phyloP scores from a whole-genome alignment of 2,797 vertebrate species.

The Siniperca undulata region DNA sequence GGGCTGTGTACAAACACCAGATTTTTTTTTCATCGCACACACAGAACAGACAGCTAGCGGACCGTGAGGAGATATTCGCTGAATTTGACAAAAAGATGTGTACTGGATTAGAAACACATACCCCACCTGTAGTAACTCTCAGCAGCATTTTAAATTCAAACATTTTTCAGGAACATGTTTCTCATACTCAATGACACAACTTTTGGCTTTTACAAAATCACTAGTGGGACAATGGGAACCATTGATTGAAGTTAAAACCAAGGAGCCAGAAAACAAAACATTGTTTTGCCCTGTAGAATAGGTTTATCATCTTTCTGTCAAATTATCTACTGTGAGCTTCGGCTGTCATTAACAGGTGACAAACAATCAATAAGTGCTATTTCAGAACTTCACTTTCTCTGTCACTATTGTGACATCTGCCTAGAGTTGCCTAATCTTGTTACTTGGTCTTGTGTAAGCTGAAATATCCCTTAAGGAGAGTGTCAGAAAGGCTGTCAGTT shows the following conservation, averaged over 20 bases:
- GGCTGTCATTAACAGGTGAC: conserved; percentile 47
- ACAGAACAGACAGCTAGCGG: too few relatives aligned
- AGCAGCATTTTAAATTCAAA: conserved; percentile 26
- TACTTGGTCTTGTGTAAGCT: conserved; percentile 24
- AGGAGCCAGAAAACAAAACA: not conserved
- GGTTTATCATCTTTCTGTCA: conserved; percentile 19
- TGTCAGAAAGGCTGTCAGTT: conserved; percentile 35
- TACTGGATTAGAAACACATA: too few relatives aligned
- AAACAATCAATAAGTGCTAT: conserved; percentile 53
- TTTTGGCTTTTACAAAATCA: conserved; percentile 4
- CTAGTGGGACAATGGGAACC: not conserved
- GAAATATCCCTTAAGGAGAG: conserved; percentile 20
- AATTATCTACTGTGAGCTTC: conserved; percentile 30
- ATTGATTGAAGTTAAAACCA: not conserved
- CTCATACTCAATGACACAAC: not conserved
- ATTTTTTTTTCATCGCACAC: too few relatives aligned
- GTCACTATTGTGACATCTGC: conserved; percentile 49
- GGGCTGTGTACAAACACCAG: too few relatives aligned
- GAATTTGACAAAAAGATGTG: too few relatives aligned
- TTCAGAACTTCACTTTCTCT: conserved; percentile 38
- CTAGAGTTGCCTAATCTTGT: conserved; percentile 31
- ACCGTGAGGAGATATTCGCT: too few relatives aligned
- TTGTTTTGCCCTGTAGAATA: not conserved
- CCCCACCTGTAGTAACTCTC: not conserved
- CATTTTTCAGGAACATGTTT: conserved; percentile 13